phyloP scores from a whole-genome alignment of 1,140 invertebrate genomes.

The Panagrolaimus sp. region DNA sequence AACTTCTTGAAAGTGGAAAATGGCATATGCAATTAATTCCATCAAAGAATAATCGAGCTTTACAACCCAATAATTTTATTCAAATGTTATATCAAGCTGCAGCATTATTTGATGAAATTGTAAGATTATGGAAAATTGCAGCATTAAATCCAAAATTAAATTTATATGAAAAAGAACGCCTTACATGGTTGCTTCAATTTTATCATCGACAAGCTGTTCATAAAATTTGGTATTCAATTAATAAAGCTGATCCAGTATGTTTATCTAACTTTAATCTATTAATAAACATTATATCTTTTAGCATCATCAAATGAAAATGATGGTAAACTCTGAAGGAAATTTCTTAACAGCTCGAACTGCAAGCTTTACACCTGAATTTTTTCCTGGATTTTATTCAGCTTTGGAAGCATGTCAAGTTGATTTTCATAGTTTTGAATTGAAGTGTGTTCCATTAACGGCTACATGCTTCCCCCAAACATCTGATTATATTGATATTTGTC shows the following conservation, averaged over 20 bases:
- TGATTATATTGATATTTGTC: not conserved
- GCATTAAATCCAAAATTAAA: slow-evolving; percentile 44
- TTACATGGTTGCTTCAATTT: slow-evolving; percentile 57
- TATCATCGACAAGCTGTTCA: slow-evolving; percentile 43
- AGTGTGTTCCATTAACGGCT: not conserved
- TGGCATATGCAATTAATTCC: slow-evolving; percentile 29
- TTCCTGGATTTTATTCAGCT: slow-evolving; percentile 90
- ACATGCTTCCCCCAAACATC: not conserved
- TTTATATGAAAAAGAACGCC: slow-evolving; percentile 67
- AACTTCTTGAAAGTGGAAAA: slow-evolving; percentile 26
- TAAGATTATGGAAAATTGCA: slow-evolving; percentile 65
- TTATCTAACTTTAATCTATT: not conserved
- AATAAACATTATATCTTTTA: not conserved
- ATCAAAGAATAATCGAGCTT: slow-evolving; percentile 18
- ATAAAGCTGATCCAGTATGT: slow-evolving; percentile 21
- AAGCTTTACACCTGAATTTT: slow-evolving; percentile 72
- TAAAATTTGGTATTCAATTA: slow-evolving; percentile 42
- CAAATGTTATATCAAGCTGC: slow-evolving; percentile 64
- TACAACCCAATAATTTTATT: slow-evolving; percentile 17
- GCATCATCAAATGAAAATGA: slow-evolving; percentile 36
- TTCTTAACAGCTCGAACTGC: slow-evolving; percentile 27
- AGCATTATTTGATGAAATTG: slow-evolving; percentile 92
- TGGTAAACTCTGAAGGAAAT: slow-evolving; percentile 59
- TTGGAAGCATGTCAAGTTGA: slow-evolving; percentile 76
- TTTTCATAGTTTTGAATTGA: not conserved